Conservation (phyloP, 2,888 invertebrate species). For the Ennomos quercinarius region DNA sequence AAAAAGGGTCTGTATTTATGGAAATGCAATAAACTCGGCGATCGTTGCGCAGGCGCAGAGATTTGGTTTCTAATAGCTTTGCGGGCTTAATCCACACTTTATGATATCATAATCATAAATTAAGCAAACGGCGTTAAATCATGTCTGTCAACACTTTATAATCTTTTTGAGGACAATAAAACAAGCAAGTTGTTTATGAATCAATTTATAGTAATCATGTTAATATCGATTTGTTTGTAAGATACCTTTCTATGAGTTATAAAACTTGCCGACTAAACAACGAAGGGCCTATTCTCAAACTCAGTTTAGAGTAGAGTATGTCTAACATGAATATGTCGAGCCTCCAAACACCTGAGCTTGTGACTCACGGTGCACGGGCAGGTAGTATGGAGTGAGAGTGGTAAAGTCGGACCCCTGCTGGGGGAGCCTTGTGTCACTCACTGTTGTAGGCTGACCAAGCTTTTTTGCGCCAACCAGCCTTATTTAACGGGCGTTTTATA, state of each 20-base stretch:
- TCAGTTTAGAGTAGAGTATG: conserved; percentile 45
- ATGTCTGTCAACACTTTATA: conserved; percentile 29
- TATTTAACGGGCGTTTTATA: conserved; percentile 44
- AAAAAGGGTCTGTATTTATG: conserved; percentile 80
- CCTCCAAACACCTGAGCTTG: conserved; percentile 36
- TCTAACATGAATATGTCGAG: conserved; percentile 21
- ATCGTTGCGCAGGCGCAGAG: conserved; percentile 55
- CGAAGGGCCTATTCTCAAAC: background rate
- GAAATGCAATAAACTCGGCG: conserved; percentile 71
- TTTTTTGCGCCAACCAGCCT: conserved; percentile 50
- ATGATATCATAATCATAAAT: conserved; percentile 23
- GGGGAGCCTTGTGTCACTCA: conserved; percentile 73
- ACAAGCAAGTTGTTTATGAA: conserved; percentile 11
- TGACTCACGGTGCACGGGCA: conserved; percentile 49
- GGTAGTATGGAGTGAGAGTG: conserved; percentile 69
- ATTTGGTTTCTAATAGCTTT: conserved; percentile 12
- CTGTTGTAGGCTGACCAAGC: conserved; percentile 48
- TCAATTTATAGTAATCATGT: conserved; percentile 20
- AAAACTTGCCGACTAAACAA: conserved; percentile 2
- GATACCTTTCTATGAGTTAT: conserved; percentile 20
- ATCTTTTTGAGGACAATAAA: conserved; percentile 23
- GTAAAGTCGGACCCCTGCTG: conserved; percentile 69
- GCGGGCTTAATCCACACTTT: conserved; percentile 24
- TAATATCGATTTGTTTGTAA: conserved; percentile 17
- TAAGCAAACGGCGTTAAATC: conserved; percentile 28